Conservation (phyloP, 2,797 vertebrate genomes). For the Gambusia yucatana region DNA sequence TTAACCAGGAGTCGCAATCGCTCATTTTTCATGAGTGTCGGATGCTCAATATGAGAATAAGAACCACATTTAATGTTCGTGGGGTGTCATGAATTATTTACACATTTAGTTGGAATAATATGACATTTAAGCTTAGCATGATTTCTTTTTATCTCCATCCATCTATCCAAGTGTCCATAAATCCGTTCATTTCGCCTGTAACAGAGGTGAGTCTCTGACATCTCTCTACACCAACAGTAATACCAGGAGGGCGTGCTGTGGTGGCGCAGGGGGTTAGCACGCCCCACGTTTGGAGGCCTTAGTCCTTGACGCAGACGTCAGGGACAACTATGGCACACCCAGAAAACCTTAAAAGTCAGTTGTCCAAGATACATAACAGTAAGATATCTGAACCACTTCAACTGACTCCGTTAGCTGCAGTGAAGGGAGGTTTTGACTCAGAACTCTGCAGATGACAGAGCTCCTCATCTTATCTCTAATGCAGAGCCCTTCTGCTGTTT, state of each 20-base stretch:
- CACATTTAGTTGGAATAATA: background rate
- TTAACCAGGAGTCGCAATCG: background rate
- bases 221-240: background rate
- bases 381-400: slow-evolving; percentile 5
- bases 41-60: background rate
- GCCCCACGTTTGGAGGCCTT: no score
- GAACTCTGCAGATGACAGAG: background rate
- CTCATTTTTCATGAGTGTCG: background rate
- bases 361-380: background rate
- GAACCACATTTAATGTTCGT: background rate
- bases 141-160: background rate
- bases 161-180: background rate
- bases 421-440: background rate
- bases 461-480: background rate
- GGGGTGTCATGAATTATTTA: background rate
- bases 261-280: no score
- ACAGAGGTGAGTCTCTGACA: background rate
- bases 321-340: background rate
- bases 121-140: background rate
- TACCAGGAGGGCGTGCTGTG: no score
- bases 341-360: background rate
- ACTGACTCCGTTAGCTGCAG: background rate
- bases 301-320: no score
- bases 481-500: background rate
- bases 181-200: background rate